Percentiles rank a stretch among this genome's conserved stretches.
phyloP scores from a whole-genome alignment of 1,140 invertebrate genomes.

The Acromyrmex heyeri region DNA sequence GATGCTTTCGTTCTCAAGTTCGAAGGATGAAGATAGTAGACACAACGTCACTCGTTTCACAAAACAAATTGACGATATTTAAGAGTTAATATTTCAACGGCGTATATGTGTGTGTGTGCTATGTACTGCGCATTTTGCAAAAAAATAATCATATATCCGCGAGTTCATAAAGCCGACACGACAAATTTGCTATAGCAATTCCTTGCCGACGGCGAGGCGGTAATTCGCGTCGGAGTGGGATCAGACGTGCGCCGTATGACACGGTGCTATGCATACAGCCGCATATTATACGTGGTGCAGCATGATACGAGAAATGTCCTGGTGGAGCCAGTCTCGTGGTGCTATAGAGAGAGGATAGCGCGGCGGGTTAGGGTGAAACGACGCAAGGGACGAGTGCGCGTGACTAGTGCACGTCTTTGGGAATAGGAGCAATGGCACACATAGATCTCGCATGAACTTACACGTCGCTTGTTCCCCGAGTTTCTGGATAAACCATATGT shows the following conservation, averaged over 20 bases:
- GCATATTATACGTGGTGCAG: constrained; percentile 54
- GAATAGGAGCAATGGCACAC: constrained; percentile 1
- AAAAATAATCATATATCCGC: constrained; percentile 37
- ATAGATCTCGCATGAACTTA: constrained; percentile 14
- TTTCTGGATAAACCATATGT: constrained; percentile 55
- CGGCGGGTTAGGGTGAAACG: constrained; percentile 31
- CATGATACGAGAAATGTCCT: constrained; percentile 54
- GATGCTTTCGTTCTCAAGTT: not conserved
- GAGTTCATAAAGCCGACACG: constrained; percentile 26
- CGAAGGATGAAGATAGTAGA: not conserved
- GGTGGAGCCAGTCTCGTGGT: constrained; percentile 25
- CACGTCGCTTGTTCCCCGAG: constrained; percentile 44
- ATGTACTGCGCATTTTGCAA: not conserved
- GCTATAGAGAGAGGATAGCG: not conserved
- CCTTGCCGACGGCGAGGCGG: constrained; percentile 41
- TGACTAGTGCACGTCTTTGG: constrained; percentile 48
- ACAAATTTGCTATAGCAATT: constrained; percentile 55
- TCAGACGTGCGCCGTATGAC: constrained; percentile 60
- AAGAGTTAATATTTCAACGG: constrained; percentile 6
- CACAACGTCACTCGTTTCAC: not conserved
- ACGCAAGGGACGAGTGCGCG: constrained; percentile 43
- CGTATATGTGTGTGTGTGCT: not conserved
- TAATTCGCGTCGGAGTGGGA: constrained; percentile 58
- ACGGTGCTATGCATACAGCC: constrained; percentile 45
- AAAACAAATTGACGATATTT: not conserved